These are phyloP conservation scores for Chrysomela aeneicollis DNA, from an alignment of 2,888 invertebrate genomes.

Conservation along the genomic window DNA sequence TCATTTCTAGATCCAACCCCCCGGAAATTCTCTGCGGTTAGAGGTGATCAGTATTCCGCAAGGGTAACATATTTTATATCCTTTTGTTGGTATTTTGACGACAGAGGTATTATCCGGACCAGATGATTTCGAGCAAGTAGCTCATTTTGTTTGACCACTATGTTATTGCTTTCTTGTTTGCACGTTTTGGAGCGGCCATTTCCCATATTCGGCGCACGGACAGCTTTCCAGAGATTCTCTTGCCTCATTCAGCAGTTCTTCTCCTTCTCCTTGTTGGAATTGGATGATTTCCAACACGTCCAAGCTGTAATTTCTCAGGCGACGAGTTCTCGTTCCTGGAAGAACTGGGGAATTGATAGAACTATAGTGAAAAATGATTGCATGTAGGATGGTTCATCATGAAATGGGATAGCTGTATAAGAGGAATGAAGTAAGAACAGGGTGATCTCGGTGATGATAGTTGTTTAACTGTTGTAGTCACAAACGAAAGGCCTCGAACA, in stretches of 20 bases:
- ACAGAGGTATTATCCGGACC: conserved; percentile 57
- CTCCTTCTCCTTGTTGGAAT: conserved; percentile 27
- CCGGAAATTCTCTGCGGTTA: neutral
- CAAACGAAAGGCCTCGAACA: too few relatives aligned
- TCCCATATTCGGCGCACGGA: conserved; percentile 52
- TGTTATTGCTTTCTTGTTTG: conserved; percentile 57
- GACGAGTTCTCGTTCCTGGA: neutral
- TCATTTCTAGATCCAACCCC: neutral
- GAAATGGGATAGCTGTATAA: too few relatives aligned
- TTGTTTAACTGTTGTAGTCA: too few relatives aligned
- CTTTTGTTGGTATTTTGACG: conserved; percentile 57
- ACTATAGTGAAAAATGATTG: neutral
- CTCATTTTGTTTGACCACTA: conserved; percentile 60
- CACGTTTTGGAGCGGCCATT: conserved; percentile 34
- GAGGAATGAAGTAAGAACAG: too few relatives aligned
- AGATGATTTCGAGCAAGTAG: conserved; percentile 55
- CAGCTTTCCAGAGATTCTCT: conserved; percentile 50
- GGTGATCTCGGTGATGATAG: too few relatives aligned
- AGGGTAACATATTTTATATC: conserved; percentile 60
- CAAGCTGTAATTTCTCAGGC: neutral
- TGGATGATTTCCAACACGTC: conserved; percentile 6
- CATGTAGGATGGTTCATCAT: too few relatives aligned
- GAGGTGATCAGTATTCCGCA: conserved; percentile 55
- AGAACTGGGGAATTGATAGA: neutral
- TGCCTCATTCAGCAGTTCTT: conserved; percentile 55